A percentile compares a stretch with the other conserved stretches of the same genome.
Conservation (phyloP, 2,797 vertebrate species). For the Scarus forsteni region DNA sequence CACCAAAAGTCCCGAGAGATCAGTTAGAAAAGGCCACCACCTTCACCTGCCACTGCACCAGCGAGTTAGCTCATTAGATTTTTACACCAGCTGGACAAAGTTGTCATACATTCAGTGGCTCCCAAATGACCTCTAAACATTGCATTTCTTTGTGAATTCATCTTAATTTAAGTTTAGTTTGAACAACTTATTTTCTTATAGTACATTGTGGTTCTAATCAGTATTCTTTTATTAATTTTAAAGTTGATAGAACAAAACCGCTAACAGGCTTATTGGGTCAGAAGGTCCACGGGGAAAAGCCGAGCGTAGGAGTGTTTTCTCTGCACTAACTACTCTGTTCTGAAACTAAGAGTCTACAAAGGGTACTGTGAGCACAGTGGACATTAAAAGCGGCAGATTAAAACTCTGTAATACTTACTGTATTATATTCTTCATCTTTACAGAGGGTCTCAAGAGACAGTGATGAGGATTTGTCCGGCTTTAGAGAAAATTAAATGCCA, state of each 20-base stretch:
- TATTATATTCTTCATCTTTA: neutral
- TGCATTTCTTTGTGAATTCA: no score
- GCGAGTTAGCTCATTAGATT: no score
- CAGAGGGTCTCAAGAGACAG: neutral
- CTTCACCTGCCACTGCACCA: no score
- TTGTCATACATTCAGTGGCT: no score
- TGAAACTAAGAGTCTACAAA: neutral
- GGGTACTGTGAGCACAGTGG: neutral
- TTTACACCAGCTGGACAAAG: no score
- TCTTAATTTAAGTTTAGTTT: no score
- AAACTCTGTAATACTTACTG: neutral
- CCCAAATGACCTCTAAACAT: no score
- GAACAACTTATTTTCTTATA: neutral
- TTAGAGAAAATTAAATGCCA: neutral
- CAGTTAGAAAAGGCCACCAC: no score
- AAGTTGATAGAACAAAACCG: neutral
- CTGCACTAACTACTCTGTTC: neutral
- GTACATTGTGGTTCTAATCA: neutral
- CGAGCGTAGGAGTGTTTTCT: neutral
- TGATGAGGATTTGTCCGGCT: neutral
- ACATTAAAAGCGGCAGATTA: neutral
- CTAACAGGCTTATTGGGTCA: neutral
- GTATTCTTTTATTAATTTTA: neutral
- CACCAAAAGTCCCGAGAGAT: no score
- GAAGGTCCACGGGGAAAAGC: neutral